phyloP scores from a whole-genome alignment of 2,888 invertebrate species.

The Entomobrya multifasciata region DNA sequence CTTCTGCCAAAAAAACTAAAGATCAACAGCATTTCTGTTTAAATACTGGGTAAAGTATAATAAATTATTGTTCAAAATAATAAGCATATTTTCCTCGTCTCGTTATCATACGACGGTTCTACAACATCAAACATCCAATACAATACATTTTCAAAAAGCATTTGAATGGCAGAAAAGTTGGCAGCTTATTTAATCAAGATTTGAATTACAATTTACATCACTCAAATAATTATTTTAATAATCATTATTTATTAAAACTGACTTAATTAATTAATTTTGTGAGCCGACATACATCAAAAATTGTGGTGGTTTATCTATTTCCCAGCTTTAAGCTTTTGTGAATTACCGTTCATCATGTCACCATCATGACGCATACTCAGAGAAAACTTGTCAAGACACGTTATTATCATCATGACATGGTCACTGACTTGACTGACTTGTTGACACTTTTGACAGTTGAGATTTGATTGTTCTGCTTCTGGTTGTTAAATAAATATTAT shows the following conservation, averaged over 20 bases:
- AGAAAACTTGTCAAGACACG: slow-evolving; percentile 58
- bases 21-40: not conserved
- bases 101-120: not conserved
- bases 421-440: slow-evolving; percentile 54
- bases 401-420: slow-evolving; percentile 51
- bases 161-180: no score
- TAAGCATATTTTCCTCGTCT: slow-evolving; percentile 10
- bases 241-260: slow-evolving; percentile 60
- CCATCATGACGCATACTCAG: slow-evolving; percentile 32
- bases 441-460: slow-evolving; percentile 66
- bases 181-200: no score
- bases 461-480: slow-evolving; percentile 61
- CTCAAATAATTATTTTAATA: slow-evolving; percentile 12
- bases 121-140: no score
- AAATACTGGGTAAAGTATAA: not conserved
- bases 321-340: not conserved
- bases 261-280: slow-evolving; percentile 68
- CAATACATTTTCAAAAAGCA: no score
- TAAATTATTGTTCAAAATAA: slow-evolving; percentile 34
- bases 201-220: not conserved
- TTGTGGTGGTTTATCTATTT: not conserved
- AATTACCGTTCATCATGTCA: slow-evolving; percentile 45
- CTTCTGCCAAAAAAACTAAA: not conserved
- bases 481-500: slow-evolving; percentile 17
- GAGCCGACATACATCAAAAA: slow-evolving; percentile 41